These are phyloP conservation scores for Gallinago jamesoni DNA, from an alignment of 2,113 vertebrate species.

Conservation along the genomic window DNA sequence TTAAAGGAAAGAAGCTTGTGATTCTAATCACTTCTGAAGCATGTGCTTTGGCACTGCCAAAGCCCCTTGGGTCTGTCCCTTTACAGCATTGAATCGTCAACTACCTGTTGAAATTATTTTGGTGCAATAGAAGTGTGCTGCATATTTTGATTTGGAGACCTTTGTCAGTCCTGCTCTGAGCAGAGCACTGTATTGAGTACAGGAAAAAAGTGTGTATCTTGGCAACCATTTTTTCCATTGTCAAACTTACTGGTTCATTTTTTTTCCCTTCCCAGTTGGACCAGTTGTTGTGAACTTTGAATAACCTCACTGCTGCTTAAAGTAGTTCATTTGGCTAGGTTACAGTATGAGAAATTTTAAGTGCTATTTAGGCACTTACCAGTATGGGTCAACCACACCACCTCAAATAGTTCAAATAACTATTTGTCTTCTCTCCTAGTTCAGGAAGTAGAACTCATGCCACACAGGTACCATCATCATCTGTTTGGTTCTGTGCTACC, in stretches of 20 bases:
- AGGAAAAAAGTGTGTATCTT: not conserved
- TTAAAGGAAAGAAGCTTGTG: not conserved
- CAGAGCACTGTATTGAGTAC: not conserved
- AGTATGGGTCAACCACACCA: not conserved
- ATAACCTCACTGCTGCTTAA: not conserved
- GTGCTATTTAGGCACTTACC: not conserved
- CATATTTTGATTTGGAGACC: not conserved
- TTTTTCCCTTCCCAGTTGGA: not conserved
- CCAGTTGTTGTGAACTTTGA: not conserved
- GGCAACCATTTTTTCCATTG: not conserved
- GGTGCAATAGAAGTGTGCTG: not conserved
- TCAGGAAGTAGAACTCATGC: not conserved
- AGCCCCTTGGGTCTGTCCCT: not conserved
- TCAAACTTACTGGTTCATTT: not conserved
- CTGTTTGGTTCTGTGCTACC: not conserved
- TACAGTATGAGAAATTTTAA: not conserved
- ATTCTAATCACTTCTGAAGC: not conserved
- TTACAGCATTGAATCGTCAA: not conserved
- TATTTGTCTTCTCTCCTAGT: not conserved
- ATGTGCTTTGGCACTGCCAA: not conserved
- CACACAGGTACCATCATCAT: not conserved
- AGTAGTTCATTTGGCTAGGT: not conserved
- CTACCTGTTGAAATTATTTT: not conserved
- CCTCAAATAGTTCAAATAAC: not conserved
- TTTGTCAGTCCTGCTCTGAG: not conserved